These are phyloP conservation scores for Drosophila yooni DNA, from an alignment of 2,888 invertebrate species.

Conservation along the genomic window DNA sequence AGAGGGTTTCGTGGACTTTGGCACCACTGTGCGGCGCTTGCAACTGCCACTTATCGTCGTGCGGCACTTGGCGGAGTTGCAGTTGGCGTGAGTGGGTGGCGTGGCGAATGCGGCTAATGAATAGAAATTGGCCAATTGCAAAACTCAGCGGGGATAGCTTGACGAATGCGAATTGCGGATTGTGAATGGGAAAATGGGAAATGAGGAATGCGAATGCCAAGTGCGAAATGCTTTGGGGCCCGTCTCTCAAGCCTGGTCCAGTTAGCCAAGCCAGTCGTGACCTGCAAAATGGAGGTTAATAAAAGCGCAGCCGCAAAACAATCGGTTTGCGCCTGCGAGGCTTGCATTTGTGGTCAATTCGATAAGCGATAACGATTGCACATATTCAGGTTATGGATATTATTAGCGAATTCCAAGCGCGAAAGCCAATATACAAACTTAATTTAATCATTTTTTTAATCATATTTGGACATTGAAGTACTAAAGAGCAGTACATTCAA, in stretches of 20 bases:
- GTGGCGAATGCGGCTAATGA: conserved; percentile 41
- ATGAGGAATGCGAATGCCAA: conserved; percentile 15
- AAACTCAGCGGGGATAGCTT: conserved; percentile 13
- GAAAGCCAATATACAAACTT: not conserved
- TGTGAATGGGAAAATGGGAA: not conserved
- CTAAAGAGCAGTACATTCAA: too few species aligned
- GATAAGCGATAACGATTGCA: conserved; percentile 1
- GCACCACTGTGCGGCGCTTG: conserved; percentile 34
- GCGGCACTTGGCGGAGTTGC: not conserved
- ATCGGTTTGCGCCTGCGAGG: conserved; percentile 4
- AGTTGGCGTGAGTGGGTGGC: conserved; percentile 36
- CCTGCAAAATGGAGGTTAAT: conserved; percentile 21
- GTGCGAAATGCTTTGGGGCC: conserved; percentile 9
- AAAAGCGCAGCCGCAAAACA: conserved; percentile 7
- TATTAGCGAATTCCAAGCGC: not conserved
- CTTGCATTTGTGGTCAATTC: conserved; percentile 2
- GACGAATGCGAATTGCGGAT: conserved; percentile 11
- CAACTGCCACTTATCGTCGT: not conserved
- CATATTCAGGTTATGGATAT: not conserved
- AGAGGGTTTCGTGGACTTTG: not conserved
- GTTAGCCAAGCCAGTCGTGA: conserved; percentile 12
- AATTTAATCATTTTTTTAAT: too few species aligned
- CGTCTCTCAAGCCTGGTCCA: conserved; percentile 19
- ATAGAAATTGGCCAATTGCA: conserved; percentile 47
- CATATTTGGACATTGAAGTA: too few species aligned